Conservation (phyloP, 1,140 invertebrate genomes). For the Drosophila biarmipes region DNA sequence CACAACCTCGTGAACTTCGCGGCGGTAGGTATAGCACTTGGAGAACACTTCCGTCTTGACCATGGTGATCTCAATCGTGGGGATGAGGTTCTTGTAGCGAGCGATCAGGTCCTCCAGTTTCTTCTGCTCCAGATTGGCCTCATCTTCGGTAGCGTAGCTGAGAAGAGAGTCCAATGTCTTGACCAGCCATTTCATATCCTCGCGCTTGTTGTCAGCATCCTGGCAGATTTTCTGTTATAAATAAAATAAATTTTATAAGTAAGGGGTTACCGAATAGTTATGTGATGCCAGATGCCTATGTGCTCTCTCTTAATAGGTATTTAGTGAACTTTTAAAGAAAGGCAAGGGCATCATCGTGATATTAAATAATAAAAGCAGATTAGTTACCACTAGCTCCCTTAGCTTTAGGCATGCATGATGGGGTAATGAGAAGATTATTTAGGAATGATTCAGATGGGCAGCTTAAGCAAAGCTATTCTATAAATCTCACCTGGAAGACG, state of each 20-base stretch:
- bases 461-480: neutral
- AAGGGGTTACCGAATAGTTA: neutral
- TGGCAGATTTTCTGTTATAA: slow-evolving; percentile 91
- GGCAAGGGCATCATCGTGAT: too few species aligned
- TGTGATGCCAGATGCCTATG: too few species aligned
- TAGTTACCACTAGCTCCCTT: slow-evolving; percentile 87
- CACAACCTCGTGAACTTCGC: slow-evolving; percentile 94
- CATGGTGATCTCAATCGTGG: slow-evolving; percentile 95
- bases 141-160: slow-evolving; percentile 91
- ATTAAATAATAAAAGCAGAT: slow-evolving; percentile 26
- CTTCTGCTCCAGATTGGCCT: slow-evolving; percentile 91
- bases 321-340: too few species aligned
- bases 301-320: too few species aligned
- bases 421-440: slow-evolving; percentile 40
- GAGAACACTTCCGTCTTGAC: slow-evolving; percentile 96
- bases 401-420: slow-evolving; percentile 83
- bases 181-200: slow-evolving; percentile 97
- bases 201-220: slow-evolving; percentile 94
- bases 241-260: slow-evolving; percentile 17
- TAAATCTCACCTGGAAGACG: slow-evolving; percentile 92
- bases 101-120: slow-evolving; percentile 92
- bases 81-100: slow-evolving; percentile 95
- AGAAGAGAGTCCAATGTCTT: slow-evolving; percentile 94
- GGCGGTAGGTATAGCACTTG: slow-evolving; percentile 95
- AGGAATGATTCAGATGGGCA: slow-evolving; percentile 16